Conservation (phyloP, 2,888 invertebrate genomes). For the Drosophila parthenogenetica region DNA sequence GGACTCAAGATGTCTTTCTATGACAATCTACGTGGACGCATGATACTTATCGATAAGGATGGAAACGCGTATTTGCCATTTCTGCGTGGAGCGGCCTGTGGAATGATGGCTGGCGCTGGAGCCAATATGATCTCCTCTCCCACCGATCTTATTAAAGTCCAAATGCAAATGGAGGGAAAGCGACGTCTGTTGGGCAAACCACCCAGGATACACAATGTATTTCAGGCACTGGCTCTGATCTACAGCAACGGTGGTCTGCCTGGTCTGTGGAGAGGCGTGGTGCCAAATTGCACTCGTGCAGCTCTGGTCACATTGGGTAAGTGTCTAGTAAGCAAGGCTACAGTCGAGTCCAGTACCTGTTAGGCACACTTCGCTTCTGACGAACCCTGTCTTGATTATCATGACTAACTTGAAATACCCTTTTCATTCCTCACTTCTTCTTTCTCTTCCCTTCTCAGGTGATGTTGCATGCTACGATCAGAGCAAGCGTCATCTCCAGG, state of each 20-base stretch:
- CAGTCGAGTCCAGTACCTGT: too few species aligned
- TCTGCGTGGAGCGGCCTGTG: slow-evolving; percentile 29
- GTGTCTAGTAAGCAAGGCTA: not conserved
- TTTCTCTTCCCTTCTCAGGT: slow-evolving; percentile 33
- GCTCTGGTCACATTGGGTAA: slow-evolving; percentile 90
- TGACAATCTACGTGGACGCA: slow-evolving; percentile 25
- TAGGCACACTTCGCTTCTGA: too few species aligned
- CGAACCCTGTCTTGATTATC: too few species aligned
- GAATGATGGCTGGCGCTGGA: slow-evolving; percentile 14
- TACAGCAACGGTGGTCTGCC: slow-evolving; percentile 89
- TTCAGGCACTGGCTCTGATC: slow-evolving; percentile 90
- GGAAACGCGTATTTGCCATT: slow-evolving; percentile 35
- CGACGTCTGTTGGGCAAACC: slow-evolving; percentile 91
- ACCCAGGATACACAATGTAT: slow-evolving; percentile 90
- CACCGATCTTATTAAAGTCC: slow-evolving; percentile 95
- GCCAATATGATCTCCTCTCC: slow-evolving; percentile 87
- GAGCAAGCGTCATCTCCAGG: slow-evolving; percentile 79
- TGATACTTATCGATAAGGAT: slow-evolving; percentile 24
- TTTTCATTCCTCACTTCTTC: too few species aligned
- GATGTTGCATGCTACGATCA: slow-evolving; percentile 94
- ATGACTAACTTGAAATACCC: too few species aligned
- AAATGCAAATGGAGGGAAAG: slow-evolving; percentile 95
- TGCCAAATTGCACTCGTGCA: slow-evolving; percentile 93
- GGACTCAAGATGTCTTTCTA: slow-evolving; percentile 51
- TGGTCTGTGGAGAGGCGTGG: slow-evolving; percentile 94